Base-by-base conservation (phyloP, 2,888 invertebrate species). In the Campopleginae sp. region DNA sequence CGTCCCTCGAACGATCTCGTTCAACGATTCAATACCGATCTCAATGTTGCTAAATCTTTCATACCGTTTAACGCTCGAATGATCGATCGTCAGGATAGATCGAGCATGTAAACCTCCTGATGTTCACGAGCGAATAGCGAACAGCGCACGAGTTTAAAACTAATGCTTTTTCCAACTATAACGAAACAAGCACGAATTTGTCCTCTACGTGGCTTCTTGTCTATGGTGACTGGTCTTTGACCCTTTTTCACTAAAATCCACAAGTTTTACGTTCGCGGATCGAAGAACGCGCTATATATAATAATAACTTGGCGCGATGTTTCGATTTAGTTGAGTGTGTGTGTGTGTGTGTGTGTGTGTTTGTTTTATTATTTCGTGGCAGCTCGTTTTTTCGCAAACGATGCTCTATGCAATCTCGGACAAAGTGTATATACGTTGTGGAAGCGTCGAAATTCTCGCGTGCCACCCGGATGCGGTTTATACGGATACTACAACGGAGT, bases 381-480 rank as follows among this genome's bases (percentile, higher is more conserved):
- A 27, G 23, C 33, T 27, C 46, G 46, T 70, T 46, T 48, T 10
- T 19, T n/a, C n/a, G n/a, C 7, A 44, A 66, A 42, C 38, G 63
- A 31, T 5, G 42, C 7, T 27, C 14, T 46, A 46, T 68, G 44
- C 42, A 46, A 68, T 42, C n/a, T n/a, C 17, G 23, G 27, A 19
- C 68, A 27, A 44, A 10, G 17, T 31, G n/a, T 17, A 5, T 70
- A 51, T 31, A 33, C 31, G 48, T 33, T n/a, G 58, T 61, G 68
- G 80, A 75, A 75, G 80, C 46, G 54, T 68, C 68, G 44, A 66
- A 66, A 66, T 42, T 66, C 66, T 48, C 27, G 14, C 12, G 54
- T 66, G 38, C 63, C 48, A 80, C 63, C 72, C 72, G 80, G 31
- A 70, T 70, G 68, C n/a, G 27, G n/a, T 70, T 70, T 70, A 46